Percentiles rank a stretch among this genome's conserved stretches.
These are phyloP conservation scores for Sylvilagus floridanus DNA, from an alignment of 2,797 vertebrate species.

Conservation along the genomic window DNA sequence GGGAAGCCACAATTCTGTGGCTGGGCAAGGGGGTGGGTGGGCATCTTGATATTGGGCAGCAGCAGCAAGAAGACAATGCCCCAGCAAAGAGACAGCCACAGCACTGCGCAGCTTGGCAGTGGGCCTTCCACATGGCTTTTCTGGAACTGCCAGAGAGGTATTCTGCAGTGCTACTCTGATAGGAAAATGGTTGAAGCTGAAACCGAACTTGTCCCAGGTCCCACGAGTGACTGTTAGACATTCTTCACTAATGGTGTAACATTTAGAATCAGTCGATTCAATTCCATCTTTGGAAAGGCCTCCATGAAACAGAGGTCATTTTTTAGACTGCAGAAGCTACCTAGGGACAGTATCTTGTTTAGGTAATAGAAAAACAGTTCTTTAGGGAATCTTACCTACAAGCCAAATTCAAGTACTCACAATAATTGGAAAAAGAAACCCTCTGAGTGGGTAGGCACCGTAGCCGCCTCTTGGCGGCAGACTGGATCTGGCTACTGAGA, in stretches of 20 bases:
- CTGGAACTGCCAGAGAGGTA: neutral
- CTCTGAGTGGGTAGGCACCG: neutral
- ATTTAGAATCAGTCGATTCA: slow-evolving; percentile 49
- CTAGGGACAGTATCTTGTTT: neutral
- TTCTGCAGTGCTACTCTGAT: neutral
- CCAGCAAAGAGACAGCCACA: neutral
- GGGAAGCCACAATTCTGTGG: neutral
- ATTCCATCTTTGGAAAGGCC: slow-evolving; percentile 51
- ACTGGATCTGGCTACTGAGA: neutral
- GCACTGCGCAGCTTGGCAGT: neutral
- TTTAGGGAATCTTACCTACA: slow-evolving; percentile 40
- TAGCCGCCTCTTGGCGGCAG: neutral
- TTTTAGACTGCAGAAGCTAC: slow-evolving; percentile 46
- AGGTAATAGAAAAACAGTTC: slow-evolving; percentile 42
- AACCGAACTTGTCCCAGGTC: neutral
- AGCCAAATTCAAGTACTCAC: neutral
- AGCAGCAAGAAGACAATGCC: neutral
- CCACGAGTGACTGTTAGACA: slow-evolving; percentile 35
- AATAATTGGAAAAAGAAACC: neutral
- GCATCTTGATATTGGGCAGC: accelerated
- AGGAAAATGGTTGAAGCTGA: neutral
- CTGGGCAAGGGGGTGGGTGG: neutral
- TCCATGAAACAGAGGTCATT: slow-evolving; percentile 54
- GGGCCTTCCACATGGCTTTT: neutral
- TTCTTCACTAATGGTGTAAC: slow-evolving; percentile 42